Evolutionary conservation across 2,113 vertebrate species (phyloP), one percentile per base, ranked within the genome.

Genomic region (Rhombomys opimus): DNA sequence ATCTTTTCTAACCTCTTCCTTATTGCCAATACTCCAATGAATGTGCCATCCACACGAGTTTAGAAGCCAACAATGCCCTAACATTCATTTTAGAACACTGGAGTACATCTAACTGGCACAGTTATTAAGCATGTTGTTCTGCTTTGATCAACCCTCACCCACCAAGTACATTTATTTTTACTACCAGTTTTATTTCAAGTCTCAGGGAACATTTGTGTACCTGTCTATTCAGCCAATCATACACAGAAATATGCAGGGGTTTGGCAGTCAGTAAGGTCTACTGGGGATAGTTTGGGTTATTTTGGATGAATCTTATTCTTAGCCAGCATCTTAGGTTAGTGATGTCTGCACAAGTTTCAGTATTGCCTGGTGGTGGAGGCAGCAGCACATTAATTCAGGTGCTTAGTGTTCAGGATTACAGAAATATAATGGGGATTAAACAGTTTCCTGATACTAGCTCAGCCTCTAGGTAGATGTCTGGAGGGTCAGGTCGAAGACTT

Each of bases 271-370:
- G 52, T 70, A 90, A 82, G 52, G 65, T 89, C 87, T 11, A 0
- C 41, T 81, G 89, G 87, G 87, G 50, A 96, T 89, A 94, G 23
- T 67, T 9, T 54, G 76, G 65, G 89, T 67, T 96, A 97, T 96
- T 96, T 96, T 95, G 65, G 93, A 35, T 41, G 82, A 90, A 57
- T 80, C 52, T 95, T 94, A 90, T 96, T 96, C 87, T 98, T 96
- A 97, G 94, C 38, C 61, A 96, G 75, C 41, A 94, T 85, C 84
- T 63, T 95, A 57, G 91, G 57, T 54, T 27, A 0, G 90, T 67
- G 4, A 27, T 93, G 30, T 94, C 93, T 97, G 68, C 82, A 95
- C 93, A 94, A 87, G 84, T 95, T 96, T 94, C 76, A 87, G 15
- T 97, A 97, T 96, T 95, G 25, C 75, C 77, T 84, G 41, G 68